These are phyloP conservation scores for Dolichotis patagonum DNA, from an alignment of 2,113 vertebrate species.

Conservation along the genomic window DNA sequence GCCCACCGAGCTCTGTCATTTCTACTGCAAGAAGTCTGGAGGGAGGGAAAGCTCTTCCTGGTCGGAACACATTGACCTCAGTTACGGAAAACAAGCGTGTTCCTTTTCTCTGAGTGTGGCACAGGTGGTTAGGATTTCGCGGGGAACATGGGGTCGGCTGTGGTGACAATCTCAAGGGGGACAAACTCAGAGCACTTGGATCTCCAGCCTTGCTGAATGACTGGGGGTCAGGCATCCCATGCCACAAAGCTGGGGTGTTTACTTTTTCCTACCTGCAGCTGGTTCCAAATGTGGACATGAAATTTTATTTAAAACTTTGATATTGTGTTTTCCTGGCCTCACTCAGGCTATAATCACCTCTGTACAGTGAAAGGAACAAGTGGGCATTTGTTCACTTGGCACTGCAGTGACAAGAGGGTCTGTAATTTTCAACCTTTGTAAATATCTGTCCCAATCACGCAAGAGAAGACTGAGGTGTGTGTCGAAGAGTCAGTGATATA, in stretches of 20 bases:
- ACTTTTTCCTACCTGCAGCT: neutral
- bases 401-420: constrained; percentile 64
- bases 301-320: neutral
- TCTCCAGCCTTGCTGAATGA: neutral
- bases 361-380: neutral
- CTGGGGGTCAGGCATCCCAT: rapidly evolving
- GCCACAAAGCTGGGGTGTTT: neutral
- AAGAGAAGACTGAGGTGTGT: constrained; percentile 18
- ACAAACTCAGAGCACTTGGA: neutral
- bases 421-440: constrained; percentile 63
- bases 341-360: neutral
- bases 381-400: neutral
- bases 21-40: neutral
- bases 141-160: neutral
- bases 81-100: neutral
- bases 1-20: constrained; percentile 30
- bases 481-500: neutral
- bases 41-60: constrained; percentile 19
- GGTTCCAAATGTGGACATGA: neutral
- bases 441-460: constrained; percentile 67
- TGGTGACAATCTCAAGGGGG: neutral
- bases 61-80: constrained; percentile 52
- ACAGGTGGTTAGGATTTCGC: neutral
- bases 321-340: neutral
- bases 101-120: neutral